Evolutionary conservation across 2,113 vertebrate genomes (phyloP).

Genomic region (Dunckerocampus dactyliophorus): DNA sequence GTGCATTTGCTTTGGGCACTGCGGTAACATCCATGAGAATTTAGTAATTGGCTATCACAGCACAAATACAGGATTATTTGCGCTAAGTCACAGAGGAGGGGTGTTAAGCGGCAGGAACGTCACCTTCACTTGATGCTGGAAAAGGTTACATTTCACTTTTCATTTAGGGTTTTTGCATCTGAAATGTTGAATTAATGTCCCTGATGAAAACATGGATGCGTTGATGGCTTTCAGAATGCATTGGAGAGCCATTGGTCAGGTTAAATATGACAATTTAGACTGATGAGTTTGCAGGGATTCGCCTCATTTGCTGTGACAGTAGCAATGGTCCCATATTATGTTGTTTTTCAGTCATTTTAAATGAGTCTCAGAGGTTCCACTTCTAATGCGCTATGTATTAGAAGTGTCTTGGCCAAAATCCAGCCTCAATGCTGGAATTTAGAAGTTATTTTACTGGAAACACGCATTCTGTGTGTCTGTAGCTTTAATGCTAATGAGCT

Average conservation of each 20-base stretch:
- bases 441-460: too few species aligned
- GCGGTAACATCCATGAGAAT: constrained; percentile 22
- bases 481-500: too few species aligned
- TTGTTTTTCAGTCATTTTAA: too few species aligned
- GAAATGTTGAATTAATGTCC: constrained; percentile 1
- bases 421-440: not conserved
- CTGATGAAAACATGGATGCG: not conserved
- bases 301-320: not conserved
- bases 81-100: constrained; percentile 24
- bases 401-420: too few species aligned
- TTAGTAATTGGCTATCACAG: constrained; percentile 33
- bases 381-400: too few species aligned
- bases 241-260: not conserved
- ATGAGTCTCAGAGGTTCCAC: too few species aligned
- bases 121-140: constrained; percentile 7
- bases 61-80: constrained; percentile 28
- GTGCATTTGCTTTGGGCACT: constrained; percentile 26
- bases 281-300: not conserved
- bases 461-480: too few species aligned
- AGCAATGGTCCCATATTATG: not conserved
- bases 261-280: not conserved
- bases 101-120: constrained; percentile 1
- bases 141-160: constrained; percentile 20
- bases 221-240: not conserved
- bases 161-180: constrained; percentile 5